Conservation (phyloP, 1,140 invertebrate species). For the Trichonephila clavipes region DNA sequence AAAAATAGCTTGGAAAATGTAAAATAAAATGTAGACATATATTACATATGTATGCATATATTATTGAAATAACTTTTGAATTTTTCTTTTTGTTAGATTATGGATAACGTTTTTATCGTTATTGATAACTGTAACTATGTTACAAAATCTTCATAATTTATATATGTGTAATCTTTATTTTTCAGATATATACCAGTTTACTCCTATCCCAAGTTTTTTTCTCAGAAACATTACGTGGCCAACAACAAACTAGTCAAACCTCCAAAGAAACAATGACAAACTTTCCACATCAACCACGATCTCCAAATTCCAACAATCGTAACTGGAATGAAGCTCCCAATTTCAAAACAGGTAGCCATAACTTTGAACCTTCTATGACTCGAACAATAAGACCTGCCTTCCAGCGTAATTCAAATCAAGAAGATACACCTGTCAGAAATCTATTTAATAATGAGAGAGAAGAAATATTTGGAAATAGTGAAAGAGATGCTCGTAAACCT, state of each 20-base stretch:
- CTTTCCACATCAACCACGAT: not conserved
- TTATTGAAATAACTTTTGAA: too few relatives aligned
- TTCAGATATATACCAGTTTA: not conserved
- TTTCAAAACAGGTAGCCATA: not conserved
- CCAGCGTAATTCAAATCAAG: not conserved
- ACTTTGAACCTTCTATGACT: too few relatives aligned
- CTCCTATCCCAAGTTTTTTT: not conserved
- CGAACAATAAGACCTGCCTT: too few relatives aligned
- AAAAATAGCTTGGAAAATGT: too few relatives aligned
- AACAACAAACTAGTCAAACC: slow-evolving; percentile 22
- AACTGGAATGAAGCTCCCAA: not conserved
- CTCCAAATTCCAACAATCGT: not conserved
- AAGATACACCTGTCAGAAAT: not conserved
- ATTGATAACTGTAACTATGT: too few relatives aligned
- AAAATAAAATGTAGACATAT: too few relatives aligned
- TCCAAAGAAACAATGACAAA: not conserved
- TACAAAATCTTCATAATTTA: too few relatives aligned
- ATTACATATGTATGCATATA: too few relatives aligned
- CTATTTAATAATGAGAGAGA: not conserved
- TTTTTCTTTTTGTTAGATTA: too few relatives aligned
- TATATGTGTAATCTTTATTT: not conserved
- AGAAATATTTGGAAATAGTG: not conserved
- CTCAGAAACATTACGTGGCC: not conserved
- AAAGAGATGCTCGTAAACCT: not conserved
- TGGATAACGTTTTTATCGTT: too few relatives aligned